phyloP scores from a whole-genome alignment of 2,888 invertebrate genomes.

The Salpingus planirostris region DNA sequence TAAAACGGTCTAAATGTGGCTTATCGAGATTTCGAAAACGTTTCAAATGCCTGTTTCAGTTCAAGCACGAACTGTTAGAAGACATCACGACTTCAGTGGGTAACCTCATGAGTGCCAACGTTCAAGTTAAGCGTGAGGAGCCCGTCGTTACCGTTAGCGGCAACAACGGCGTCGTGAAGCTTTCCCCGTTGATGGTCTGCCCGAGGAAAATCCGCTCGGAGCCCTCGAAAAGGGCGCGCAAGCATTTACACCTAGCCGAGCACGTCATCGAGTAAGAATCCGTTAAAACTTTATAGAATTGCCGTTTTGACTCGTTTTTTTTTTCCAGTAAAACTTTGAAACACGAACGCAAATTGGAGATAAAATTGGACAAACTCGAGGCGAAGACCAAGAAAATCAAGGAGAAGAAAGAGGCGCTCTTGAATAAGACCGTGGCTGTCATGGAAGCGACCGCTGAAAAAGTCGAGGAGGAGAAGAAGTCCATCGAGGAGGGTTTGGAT shows the following conservation, averaged over 20 bases:
- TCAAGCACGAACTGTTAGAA: constrained; percentile 8
- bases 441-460: no score
- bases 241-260: constrained; percentile 19
- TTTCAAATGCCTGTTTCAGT: no score
- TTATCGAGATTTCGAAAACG: no score
- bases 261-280: constrained; percentile 21
- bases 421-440: no score
- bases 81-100: neutral
- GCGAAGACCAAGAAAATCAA: constrained; percentile 38
- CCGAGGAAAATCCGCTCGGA: no score
- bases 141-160: no score
- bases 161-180: no score
- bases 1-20: no score
- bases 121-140: no score
- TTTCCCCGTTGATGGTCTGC: no score
- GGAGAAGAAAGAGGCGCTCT: constrained; percentile 35
- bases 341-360: constrained; percentile 34
- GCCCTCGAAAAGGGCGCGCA: constrained; percentile 12
- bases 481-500: neutral
- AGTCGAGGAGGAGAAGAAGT: no score
- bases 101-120: neutral
- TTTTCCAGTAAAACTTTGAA: constrained; percentile 28
- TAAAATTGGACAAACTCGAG: constrained; percentile 40
- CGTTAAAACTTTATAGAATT: no score
- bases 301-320: constrained; percentile 3